Conservation (phyloP, 2,888 invertebrate species). For the Drosophila atroscutellata region DNA sequence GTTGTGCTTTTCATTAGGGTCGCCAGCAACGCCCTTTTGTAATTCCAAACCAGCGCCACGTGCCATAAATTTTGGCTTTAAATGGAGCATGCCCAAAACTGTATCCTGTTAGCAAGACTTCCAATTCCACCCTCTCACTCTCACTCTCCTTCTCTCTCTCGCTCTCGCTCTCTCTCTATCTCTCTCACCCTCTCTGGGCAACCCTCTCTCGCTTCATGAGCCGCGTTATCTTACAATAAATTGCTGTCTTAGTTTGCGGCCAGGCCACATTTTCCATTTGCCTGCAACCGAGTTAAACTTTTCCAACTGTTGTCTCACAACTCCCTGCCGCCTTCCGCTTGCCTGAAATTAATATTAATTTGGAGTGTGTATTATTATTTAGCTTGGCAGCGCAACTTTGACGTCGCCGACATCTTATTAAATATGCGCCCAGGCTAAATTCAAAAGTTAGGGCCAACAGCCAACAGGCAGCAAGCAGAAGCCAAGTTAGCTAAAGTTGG, state of each 20-base stretch:
- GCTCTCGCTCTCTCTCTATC: not conserved
- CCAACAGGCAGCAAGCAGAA: constrained; percentile 11
- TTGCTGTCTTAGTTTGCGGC: constrained; percentile 72
- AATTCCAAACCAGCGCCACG: constrained; percentile 63
- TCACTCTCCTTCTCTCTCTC: not conserved
- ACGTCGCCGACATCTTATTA: constrained; percentile 61
- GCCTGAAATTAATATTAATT: constrained; percentile 74
- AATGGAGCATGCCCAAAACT: constrained; percentile 73
- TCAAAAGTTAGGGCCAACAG: constrained; percentile 29
- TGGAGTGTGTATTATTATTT: constrained; percentile 68
- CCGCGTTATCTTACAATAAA: constrained; percentile 73
- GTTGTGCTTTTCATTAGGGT: constrained; percentile 64
- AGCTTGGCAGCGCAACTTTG: constrained; percentile 37
- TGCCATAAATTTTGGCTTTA: constrained; percentile 79
- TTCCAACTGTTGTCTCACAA: constrained; percentile 17
- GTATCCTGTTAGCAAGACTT: constrained; percentile 54
- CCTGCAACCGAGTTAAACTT: constrained; percentile 38
- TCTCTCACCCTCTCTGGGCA: not conserved
- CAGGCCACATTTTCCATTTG: constrained; percentile 20
- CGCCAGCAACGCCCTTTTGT: constrained; percentile 62
- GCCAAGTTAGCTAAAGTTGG: constrained; percentile 22
- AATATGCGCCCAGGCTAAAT: constrained; percentile 62
- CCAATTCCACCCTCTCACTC: not conserved
- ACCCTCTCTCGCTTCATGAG: constrained; percentile 28
- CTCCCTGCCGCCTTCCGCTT: not conserved